Evolutionary conservation across 1,140 invertebrate species (phyloP).

Genomic region (Drosophila bifasciata): DNA sequence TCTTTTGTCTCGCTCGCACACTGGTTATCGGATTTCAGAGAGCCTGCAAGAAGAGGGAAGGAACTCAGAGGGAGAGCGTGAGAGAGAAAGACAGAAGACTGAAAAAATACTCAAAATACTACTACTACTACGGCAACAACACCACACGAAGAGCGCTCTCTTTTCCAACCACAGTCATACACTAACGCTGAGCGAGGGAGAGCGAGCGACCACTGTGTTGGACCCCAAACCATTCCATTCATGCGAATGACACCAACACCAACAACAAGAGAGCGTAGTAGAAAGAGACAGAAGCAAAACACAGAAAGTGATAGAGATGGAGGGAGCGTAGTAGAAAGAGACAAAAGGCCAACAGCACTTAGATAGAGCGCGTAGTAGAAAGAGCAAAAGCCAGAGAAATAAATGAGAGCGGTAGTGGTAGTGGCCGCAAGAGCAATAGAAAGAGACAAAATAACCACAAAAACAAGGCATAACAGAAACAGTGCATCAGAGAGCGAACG

Average conservation of each 20-base stretch:
- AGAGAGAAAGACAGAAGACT: constrained; percentile 20
- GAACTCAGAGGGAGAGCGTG: constrained; percentile 22
- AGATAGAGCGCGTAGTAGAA: too few species aligned
- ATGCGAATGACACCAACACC: constrained; percentile 36
- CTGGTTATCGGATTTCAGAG: constrained; percentile 79
- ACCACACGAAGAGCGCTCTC: constrained; percentile 25
- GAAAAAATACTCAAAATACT: constrained; percentile 71
- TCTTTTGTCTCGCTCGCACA: constrained; percentile 78
- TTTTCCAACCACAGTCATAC: constrained; percentile 4
- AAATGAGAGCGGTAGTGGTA: too few species aligned
- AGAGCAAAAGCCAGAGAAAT: too few species aligned
- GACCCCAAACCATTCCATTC: constrained; percentile 74
- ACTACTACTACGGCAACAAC: constrained; percentile 74
- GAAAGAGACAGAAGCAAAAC: constrained; percentile 56
- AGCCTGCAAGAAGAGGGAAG: constrained; percentile 44
- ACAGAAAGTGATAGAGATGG: constrained; percentile 16
- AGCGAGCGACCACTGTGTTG: not conserved
- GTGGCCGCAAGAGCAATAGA: too few species aligned
- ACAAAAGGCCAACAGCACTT: constrained; percentile 41
- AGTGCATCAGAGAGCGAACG: constrained; percentile 24
- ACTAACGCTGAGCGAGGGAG: constrained; percentile 3
- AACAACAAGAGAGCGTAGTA: constrained; percentile 54
- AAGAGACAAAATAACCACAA: too few species aligned
- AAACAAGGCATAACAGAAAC: too few species aligned
- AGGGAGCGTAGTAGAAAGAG: constrained; percentile 39